phyloP scores from a whole-genome alignment of 2,113 vertebrate genomes.

The Cynopterus brachyotis region DNA sequence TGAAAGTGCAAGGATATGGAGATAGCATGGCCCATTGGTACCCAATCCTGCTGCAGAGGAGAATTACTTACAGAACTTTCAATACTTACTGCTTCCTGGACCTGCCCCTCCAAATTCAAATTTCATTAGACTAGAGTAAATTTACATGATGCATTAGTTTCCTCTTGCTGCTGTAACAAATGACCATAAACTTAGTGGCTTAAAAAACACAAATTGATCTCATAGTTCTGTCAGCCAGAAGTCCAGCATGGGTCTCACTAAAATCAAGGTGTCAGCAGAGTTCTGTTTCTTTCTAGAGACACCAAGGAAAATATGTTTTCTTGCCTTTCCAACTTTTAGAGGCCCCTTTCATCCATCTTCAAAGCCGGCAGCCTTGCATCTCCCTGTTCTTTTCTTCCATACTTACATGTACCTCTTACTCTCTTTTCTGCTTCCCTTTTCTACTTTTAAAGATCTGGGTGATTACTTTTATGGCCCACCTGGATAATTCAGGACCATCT shows the following conservation, averaged over 20 bases:
- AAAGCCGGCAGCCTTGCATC: background rate
- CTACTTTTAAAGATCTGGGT: background rate
- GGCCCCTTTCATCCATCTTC: background rate
- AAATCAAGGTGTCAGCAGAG: background rate
- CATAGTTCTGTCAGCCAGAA: background rate
- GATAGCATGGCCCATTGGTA: fast-evolving
- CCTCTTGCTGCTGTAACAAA: background rate
- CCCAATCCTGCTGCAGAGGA: fast-evolving
- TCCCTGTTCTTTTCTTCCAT: background rate
- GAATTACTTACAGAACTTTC: background rate
- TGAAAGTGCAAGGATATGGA: background rate
- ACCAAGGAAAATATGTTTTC: background rate
- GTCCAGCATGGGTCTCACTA: background rate
- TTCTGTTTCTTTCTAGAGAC: background rate
- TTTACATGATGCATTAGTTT: background rate
- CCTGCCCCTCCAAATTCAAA: background rate
- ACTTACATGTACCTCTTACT: background rate
- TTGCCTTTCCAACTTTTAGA: background rate
- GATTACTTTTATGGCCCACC: background rate
- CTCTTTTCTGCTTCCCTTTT: background rate
- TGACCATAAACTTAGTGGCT: background rate
- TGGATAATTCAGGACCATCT: background rate
- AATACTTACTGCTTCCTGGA: background rate
- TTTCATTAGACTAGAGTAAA: background rate
- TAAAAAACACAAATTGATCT: background rate